Evolutionary conservation across 1,140 invertebrate species (phyloP).

Genomic region (Globodera ellingtonae): DNA sequence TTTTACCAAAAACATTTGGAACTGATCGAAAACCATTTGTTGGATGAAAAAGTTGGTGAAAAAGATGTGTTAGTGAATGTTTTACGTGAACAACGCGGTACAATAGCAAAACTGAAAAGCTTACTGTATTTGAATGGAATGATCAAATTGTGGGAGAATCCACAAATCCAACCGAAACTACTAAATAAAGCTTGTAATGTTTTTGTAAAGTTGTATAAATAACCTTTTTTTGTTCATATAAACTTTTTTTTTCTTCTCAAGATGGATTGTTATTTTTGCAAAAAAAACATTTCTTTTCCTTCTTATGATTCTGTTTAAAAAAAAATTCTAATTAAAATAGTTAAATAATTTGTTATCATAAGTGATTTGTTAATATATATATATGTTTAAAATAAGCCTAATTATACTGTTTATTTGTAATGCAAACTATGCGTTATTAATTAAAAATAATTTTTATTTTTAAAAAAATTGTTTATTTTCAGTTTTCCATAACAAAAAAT

Average conservation of each 20-base stretch:
- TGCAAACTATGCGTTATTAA: not conserved
- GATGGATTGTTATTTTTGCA: too few relatives aligned
- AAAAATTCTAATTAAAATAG: too few relatives aligned
- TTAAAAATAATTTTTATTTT: not conserved
- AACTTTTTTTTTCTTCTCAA: too few relatives aligned
- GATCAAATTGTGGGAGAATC: not conserved
- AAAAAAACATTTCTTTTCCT: too few relatives aligned
- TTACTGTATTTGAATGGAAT: not conserved
- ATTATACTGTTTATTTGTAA: too few relatives aligned
- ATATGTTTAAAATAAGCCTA: too few relatives aligned
- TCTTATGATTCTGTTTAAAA: too few relatives aligned
- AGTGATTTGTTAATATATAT: not conserved
- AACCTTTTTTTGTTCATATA: too few relatives aligned
- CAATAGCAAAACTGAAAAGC: not conserved
- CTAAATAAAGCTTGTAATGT: not conserved
- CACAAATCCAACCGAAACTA: not conserved
- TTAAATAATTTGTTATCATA: too few relatives aligned
- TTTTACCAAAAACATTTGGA: not conserved
- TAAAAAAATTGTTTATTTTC: not conserved
- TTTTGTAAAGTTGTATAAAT: too few relatives aligned
- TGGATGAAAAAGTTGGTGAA: not conserved
- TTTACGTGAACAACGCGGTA: not conserved
- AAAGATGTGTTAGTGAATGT: not conserved
- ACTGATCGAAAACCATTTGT: not conserved
- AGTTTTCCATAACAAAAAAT: not conserved